Evolutionary conservation across 2,888 invertebrate species (phyloP).

Genomic region (Andrena bucephala): DNA sequence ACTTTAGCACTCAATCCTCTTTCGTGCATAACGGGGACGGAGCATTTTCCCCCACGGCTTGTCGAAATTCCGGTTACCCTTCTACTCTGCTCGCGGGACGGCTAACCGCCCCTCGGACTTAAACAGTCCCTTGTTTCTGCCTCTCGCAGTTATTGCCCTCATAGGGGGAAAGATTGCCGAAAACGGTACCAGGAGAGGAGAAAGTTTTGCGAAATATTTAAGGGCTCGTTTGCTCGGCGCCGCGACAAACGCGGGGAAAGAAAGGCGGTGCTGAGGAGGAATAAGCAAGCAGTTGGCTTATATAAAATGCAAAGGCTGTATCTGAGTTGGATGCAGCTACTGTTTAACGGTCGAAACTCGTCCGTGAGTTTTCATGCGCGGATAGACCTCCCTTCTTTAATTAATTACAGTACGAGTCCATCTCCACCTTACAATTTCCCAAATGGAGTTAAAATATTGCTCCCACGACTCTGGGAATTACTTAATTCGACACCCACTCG

Average conservation of each 20-base stretch:
- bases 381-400: not conserved
- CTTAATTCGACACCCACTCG: not conserved
- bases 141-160: conserved; percentile 32
- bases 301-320: conserved; percentile 23
- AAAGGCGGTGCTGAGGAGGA: not conserved
- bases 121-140: conserved; percentile 9
- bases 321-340: not conserved
- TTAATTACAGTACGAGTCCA: not conserved
- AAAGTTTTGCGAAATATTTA: conserved; percentile 27
- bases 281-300: not conserved
- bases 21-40: conserved; percentile 35
- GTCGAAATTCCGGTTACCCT: conserved; percentile 44
- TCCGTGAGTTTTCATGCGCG: not conserved
- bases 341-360: not conserved
- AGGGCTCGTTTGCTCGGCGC: not conserved
- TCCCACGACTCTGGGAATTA: not conserved
- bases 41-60: conserved; percentile 26
- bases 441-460: not conserved
- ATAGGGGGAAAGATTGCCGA: conserved; percentile 20
- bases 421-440: not conserved
- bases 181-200: not conserved
- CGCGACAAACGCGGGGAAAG: conserved; percentile 13
- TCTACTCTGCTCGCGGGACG: conserved; percentile 9
- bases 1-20: conserved; percentile 49
- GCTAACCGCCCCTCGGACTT: conserved; percentile 32